phyloP scores from a whole-genome alignment of 2,797 vertebrate species.

The Eutrigla gurnardus region DNA sequence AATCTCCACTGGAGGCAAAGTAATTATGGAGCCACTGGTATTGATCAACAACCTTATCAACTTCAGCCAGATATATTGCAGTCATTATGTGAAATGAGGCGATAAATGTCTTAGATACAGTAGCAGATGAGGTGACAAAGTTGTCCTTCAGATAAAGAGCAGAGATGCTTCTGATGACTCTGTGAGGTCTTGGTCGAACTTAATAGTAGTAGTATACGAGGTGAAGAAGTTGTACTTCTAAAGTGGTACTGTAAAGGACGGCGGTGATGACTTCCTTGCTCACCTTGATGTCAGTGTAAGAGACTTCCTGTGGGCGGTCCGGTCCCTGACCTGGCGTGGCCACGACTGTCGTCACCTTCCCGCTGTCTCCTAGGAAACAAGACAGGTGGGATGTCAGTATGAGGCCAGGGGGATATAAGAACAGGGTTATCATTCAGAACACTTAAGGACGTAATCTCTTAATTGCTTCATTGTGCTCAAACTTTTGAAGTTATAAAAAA shows the following conservation, averaged over 20 bases:
- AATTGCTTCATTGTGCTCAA: conserved; percentile 5
- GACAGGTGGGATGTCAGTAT: neutral
- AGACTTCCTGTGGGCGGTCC: conserved; percentile 92
- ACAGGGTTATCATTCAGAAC: conserved; percentile 1
- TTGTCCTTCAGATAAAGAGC: neutral
- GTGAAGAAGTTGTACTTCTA: too few species aligned
- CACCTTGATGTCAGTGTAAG: conserved; percentile 93
- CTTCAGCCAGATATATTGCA: neutral
- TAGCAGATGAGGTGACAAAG: neutral
- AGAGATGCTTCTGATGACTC: neutral
- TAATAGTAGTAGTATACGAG: too few species aligned
- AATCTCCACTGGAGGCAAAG: neutral
- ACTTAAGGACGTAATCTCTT: neutral
- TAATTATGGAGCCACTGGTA: conserved; percentile 6
- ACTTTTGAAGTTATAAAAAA: neutral
- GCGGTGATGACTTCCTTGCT: neutral
- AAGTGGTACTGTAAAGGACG: too few species aligned
- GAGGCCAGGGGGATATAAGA: neutral
- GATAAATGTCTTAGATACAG: conserved; percentile 4
- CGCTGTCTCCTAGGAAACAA: conserved; percentile 86
- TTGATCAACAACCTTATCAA: conserved; percentile 16
- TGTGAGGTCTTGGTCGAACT: neutral
- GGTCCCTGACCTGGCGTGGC: conserved; percentile 92
- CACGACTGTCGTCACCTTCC: conserved; percentile 93
- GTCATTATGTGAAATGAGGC: neutral